Percentiles rank a stretch among this genome's conserved stretches.
Evolutionary conservation across 2,113 vertebrate genomes (phyloP).

Genomic region (Aplodontia rufa): DNA sequence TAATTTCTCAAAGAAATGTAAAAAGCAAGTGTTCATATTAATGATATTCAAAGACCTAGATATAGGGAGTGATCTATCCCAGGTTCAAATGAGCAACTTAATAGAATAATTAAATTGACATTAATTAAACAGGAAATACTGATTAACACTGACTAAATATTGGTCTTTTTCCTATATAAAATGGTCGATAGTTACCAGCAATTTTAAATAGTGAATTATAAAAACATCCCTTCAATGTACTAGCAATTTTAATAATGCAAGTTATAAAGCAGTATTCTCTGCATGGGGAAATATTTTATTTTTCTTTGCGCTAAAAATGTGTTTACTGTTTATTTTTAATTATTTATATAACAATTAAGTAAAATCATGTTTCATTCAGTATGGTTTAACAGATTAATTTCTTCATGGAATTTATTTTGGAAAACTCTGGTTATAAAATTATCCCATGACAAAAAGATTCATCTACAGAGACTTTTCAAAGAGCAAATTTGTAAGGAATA

Average conservation of each 20-base stretch:
- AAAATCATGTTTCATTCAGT: not conserved
- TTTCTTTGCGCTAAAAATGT: not conserved
- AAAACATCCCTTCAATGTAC: not conserved
- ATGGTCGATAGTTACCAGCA: not conserved
- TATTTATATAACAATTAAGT: not conserved
- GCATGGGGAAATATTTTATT: not conserved
- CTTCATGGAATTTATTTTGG: not conserved
- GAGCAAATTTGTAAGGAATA: not conserved
- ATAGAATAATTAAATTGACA: not conserved
- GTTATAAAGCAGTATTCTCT: not conserved
- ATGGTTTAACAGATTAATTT: not conserved
- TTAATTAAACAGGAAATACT: not conserved
- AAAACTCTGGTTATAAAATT: not conserved
- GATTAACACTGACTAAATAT: not conserved
- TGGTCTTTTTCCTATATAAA: not conserved
- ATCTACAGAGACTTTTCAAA: not conserved
- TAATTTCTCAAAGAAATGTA: not conserved
- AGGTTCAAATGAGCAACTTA: not conserved
- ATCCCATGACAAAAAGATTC: not conserved
- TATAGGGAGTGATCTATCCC: not conserved
- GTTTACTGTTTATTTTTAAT: not conserved
- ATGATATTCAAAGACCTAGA: not conserved
- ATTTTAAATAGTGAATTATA: not conserved
- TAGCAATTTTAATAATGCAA: not conserved
- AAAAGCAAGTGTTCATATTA: not conserved